A percentile compares a stretch with the other conserved stretches of the same genome.
These are phyloP conservation scores for Alouatta palliata DNA, from an alignment of 2,113 vertebrate species.

Conservation along the genomic window DNA sequence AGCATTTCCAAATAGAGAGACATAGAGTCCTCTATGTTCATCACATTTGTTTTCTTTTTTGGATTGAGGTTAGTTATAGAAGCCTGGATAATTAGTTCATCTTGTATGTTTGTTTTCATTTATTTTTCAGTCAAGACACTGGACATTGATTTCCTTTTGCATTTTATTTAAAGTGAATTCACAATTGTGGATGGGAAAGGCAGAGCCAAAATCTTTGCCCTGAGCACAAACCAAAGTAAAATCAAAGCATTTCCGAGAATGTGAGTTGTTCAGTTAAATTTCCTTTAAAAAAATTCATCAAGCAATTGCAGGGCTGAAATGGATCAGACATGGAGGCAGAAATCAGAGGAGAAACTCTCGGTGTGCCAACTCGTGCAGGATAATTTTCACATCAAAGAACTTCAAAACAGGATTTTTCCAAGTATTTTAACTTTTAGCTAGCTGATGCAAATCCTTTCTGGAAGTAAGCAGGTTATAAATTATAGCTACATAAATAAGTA, in stretches of 20 bases:
- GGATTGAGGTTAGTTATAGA: conserved; percentile 26
- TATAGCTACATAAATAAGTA: conserved; percentile 65
- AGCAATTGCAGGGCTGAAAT: conserved; percentile 72
- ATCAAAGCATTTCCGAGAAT: conserved; percentile 71
- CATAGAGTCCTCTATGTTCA: not conserved
- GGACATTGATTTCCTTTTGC: conserved; percentile 67
- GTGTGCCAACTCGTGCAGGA: not conserved
- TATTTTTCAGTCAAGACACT: conserved; percentile 61
- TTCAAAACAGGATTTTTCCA: conserved; percentile 75
- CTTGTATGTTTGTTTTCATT: conserved; percentile 63
- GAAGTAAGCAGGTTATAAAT: conserved; percentile 68
- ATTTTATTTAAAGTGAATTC: conserved; percentile 71
- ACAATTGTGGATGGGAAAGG: conserved; percentile 43
- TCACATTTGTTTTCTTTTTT: not conserved
- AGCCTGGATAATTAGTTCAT: not conserved
- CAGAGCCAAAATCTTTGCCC: conserved; percentile 66
- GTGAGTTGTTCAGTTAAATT: conserved; percentile 71
- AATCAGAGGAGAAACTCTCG: conserved; percentile 54
- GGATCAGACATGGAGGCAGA: conserved; percentile 76
- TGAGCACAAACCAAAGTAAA: conserved; percentile 73
- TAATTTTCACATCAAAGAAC: conserved; percentile 81
- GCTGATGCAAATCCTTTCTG: conserved; percentile 54
- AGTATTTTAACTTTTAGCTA: conserved; percentile 73
- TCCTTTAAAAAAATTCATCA: conserved; percentile 69
- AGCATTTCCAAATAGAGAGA: not conserved